Base-by-base conservation (phyloP, 2,113 vertebrate species). In the Lipotes vexillifer region DNA sequence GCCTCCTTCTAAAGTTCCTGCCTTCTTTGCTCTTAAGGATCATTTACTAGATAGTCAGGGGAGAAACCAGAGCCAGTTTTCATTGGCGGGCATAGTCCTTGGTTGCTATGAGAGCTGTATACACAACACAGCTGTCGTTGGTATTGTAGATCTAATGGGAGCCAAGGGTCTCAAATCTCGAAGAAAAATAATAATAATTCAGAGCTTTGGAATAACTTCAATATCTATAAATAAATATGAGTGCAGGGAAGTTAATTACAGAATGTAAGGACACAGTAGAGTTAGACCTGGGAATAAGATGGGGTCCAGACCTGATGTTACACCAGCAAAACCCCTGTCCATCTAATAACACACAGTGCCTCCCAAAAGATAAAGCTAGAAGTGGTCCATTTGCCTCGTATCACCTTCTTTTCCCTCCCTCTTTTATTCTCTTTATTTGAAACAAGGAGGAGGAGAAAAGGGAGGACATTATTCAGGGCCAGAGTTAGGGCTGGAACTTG, bases 111-210 rank as follows among this genome's bases (percentile, higher is more conserved):
- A 44, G 96, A 94, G 18, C 88, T 9, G 94, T 94, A 78, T 93
- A 72, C 96, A 96, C 94, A 85, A 71, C 97, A 89, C 98, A 98
- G 98, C 98, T 97, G 97, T 94, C 75, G 33, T 31, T 52, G 36
- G 71, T 61, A 81, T 93, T 57, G 91, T 85, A 23, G 92, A 23
- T 57, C 83, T 25, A 89, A 59, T 29, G 49, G 92, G 91, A 96
- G 80, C 77, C 88, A 20, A 93, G 6, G 13, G 6, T 71, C 97
- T 88, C 77, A 17, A 13, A 88, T 21, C 90, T 86, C 90, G 41
- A 90, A 55, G 77, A 72, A 75, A 29, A 63, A 55, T 17, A 55
- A 1, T 81, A 38, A 8, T 25, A 33, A 38, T 72, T 41, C 12
- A 31, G 91, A 97, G 97, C 88, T 63, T 96, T 46, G 31, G 83